These are phyloP conservation scores for Babylonia areolata DNA, from an alignment of 1,140 invertebrate species.

Conservation along the genomic window DNA sequence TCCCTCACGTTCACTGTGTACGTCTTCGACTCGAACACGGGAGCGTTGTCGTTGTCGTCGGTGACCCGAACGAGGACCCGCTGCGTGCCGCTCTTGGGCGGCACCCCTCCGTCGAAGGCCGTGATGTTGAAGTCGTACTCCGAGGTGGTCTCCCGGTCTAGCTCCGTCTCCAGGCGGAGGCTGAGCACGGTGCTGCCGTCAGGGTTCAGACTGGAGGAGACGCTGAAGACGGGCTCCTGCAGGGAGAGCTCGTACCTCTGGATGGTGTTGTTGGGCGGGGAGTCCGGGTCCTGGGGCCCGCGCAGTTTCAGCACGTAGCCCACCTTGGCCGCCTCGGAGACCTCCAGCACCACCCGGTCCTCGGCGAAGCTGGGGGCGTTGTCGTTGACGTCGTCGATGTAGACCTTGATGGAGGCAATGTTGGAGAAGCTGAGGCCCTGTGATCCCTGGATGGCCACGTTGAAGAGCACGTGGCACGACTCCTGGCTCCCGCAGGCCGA, in stretches of 20 bases:
- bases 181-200: constrained; percentile 58
- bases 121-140: constrained; percentile 87
- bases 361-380: constrained; percentile 53
- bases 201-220: constrained; percentile 42
- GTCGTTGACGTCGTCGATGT: constrained; percentile 60
- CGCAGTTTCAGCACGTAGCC: constrained; percentile 88
- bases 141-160: constrained; percentile 89
- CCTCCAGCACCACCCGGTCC: constrained; percentile 42
- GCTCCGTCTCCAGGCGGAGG: constrained; percentile 40
- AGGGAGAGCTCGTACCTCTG: constrained; percentile 49
- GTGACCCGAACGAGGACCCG: constrained; percentile 81
- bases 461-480: constrained; percentile 46
- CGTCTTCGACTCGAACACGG: constrained; percentile 88
- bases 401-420: constrained; percentile 50
- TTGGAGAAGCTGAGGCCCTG: constrained; percentile 48
- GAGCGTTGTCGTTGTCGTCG: constrained; percentile 73
- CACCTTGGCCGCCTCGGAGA: constrained; percentile 79
- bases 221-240: constrained; percentile 41
- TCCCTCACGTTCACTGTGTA: constrained; percentile 83
- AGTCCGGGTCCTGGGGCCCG: constrained; percentile 81
- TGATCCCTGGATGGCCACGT: constrained; percentile 43
- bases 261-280: constrained; percentile 46
- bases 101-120: constrained; percentile 81
- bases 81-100: constrained; percentile 52
- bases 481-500: constrained; percentile 45